Conservation (phyloP, 1,140 invertebrate species). For the Diabrotica virgifera region DNA sequence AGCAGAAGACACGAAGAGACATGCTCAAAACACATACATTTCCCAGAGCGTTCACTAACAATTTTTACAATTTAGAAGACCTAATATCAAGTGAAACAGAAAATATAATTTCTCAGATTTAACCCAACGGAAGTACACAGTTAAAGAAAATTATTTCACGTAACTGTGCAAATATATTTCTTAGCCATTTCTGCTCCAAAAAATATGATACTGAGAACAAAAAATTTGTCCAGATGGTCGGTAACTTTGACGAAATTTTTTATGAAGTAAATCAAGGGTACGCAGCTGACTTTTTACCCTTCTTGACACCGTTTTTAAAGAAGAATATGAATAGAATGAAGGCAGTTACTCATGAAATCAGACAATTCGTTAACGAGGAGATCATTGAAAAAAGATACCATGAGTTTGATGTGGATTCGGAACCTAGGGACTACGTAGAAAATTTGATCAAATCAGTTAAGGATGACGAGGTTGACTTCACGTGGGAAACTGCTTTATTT, state of each 20-base stretch:
- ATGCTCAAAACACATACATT: constrained; percentile 72
- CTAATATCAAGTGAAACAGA: constrained; percentile 55
- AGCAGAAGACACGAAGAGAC: constrained; percentile 74
- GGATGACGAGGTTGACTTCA: constrained; percentile 50
- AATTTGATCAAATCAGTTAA: constrained; percentile 58
- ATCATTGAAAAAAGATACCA: constrained; percentile 63
- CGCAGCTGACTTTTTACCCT: constrained; percentile 81
- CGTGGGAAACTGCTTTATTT: constrained; percentile 66
- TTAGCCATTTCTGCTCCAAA: constrained; percentile 75
- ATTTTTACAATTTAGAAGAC: constrained; percentile 62
- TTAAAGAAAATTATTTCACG: constrained; percentile 65
- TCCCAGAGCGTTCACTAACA: constrained; percentile 66
- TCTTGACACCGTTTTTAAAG: constrained; percentile 68
- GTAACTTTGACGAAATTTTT: constrained; percentile 81
- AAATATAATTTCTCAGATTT: constrained; percentile 33
- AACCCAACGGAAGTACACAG: constrained; percentile 42
- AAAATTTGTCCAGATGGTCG: constrained; percentile 60
- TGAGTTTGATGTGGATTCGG: constrained; percentile 53
- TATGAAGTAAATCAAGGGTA: constrained; percentile 88
- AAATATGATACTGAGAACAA: constrained; percentile 63
- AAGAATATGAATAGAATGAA: constrained; percentile 64
- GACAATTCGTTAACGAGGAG: constrained; percentile 66
- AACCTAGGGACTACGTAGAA: constrained; percentile 69
- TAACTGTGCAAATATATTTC: constrained; percentile 77
- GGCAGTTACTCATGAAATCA: constrained; percentile 63